phyloP scores from a whole-genome alignment of 1,140 invertebrate genomes.

The Doryteuthis pealeii region DNA sequence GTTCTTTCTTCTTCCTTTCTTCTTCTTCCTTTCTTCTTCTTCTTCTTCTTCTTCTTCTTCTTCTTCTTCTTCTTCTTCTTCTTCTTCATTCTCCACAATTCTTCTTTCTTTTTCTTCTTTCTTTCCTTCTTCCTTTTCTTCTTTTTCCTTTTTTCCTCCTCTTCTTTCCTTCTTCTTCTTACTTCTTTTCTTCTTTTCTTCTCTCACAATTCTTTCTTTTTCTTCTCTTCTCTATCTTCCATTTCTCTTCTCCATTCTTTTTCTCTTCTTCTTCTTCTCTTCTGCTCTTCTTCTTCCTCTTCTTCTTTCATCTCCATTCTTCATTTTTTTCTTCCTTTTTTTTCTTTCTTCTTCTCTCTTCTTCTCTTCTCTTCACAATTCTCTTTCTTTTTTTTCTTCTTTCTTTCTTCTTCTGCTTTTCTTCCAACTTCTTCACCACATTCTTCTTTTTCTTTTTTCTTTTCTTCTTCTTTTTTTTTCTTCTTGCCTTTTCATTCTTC shows the following conservation, averaged over 20 bases:
- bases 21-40: neutral
- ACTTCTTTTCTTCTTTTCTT: neutral
- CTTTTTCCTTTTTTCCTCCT: neutral
- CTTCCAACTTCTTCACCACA: neutral
- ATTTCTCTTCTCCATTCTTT: neutral
- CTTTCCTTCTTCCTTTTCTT: neutral
- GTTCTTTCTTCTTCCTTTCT: neutral
- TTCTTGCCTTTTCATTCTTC: neutral
- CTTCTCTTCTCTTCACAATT: neutral
- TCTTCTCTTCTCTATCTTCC: neutral
- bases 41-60: neutral
- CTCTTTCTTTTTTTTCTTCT: neutral
- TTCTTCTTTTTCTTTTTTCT: neutral
- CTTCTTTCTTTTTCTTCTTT: no score
- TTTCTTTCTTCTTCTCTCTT: neutral
- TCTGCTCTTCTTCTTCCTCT: neutral
- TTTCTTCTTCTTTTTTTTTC: neutral
- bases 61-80: neutral
- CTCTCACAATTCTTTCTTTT: neutral
- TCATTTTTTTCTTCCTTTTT: neutral
- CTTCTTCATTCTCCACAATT: neutral
- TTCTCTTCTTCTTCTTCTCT: neutral
- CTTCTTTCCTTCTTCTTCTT: neutral
- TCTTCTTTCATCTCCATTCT: neutral
- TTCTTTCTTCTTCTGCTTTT: no score